Percentiles rank a stretch among this genome's conserved stretches.
Evolutionary conservation across 2,113 vertebrate species (phyloP).

Genomic region (Holacanthus passer): DNA sequence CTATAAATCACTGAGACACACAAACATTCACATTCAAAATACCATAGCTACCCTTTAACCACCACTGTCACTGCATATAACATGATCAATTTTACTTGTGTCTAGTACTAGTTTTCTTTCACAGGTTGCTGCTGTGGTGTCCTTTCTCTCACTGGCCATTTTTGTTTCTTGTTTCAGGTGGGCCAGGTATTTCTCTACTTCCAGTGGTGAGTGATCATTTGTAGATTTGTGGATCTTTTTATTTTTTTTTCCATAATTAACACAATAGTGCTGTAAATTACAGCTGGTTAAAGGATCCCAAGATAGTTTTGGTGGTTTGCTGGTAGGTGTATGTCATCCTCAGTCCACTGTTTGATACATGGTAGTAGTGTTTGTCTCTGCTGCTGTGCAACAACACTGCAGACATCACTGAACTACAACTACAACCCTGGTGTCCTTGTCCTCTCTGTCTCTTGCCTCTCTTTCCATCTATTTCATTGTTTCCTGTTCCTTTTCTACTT

Average conservation of each 20-base stretch:
- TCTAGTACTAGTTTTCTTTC: no score
- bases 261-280: constrained; percentile 7
- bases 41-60: no score
- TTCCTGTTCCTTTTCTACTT: background rate
- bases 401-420: background rate
- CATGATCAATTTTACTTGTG: no score
- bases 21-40: no score
- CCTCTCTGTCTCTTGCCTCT: background rate
- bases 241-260: constrained; percentile 10
- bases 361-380: constrained; percentile 11
- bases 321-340: constrained; percentile 10
- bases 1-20: no score
- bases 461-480: background rate
- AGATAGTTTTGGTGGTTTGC: constrained; percentile 5
- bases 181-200: constrained; percentile 98
- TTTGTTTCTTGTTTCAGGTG: constrained; percentile 84
- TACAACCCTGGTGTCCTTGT: background rate
- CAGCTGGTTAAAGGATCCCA: background rate
- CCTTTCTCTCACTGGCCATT: background rate
- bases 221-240: background rate
- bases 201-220: constrained; percentile 91
- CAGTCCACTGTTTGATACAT: constrained; percentile 10
- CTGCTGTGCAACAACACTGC: constrained; percentile 21
- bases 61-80: no score
- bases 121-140: background rate